Evolutionary conservation across 2,797 vertebrate species (phyloP).

Genomic region (Psittacula derbiana): DNA sequence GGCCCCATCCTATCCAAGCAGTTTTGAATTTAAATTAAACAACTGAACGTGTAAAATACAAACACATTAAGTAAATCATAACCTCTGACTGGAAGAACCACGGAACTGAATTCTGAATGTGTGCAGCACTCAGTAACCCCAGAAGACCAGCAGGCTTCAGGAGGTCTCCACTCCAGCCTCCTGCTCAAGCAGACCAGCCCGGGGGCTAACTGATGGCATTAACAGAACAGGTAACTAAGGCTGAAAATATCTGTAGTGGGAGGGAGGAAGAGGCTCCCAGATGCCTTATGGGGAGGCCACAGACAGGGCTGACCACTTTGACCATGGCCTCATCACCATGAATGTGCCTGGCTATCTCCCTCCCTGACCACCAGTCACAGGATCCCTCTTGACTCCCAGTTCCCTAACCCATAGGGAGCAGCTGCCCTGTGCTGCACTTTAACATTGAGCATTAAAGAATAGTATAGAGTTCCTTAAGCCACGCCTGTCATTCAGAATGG

Average conservation of each 20-base stretch:
- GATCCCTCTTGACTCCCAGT: neutral
- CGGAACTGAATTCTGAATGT: neutral
- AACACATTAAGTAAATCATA: neutral
- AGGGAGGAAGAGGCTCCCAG: neutral
- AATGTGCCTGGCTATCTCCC: neutral
- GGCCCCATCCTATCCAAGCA: neutral
- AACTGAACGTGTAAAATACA: neutral
- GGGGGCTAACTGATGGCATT: neutral
- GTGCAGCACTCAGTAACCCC: neutral
- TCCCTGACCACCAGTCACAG: neutral
- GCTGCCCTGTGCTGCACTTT: rapidly evolving
- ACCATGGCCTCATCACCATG: neutral
- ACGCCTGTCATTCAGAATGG: neutral
- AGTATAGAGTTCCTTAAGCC: neutral
- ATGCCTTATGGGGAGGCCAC: neutral
- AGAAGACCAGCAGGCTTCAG: neutral
- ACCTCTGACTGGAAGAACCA: neutral
- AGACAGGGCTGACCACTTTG: neutral
- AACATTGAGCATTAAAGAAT: neutral
- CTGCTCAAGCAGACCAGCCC: neutral
- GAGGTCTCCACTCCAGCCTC: neutral
- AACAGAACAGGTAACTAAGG: neutral
- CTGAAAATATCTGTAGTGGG: neutral
- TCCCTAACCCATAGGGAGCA: neutral
- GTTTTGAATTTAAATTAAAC: neutral